Conservation (phyloP, 2,113 vertebrate species). For the Erinaceus europaeus region DNA sequence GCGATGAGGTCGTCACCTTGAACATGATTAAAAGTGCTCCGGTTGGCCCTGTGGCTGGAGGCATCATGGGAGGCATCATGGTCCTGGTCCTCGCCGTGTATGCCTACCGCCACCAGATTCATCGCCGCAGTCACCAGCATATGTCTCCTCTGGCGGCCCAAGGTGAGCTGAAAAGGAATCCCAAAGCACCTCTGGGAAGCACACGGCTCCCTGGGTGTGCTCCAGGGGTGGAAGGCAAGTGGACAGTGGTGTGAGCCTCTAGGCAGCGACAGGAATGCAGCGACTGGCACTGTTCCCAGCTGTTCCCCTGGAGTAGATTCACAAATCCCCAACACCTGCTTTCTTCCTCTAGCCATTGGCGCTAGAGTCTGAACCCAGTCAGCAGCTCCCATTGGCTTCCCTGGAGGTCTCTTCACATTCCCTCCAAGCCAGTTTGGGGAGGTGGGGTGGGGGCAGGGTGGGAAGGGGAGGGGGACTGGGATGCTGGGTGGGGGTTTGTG, state of each 20-base stretch:
- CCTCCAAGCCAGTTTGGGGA: background rate
- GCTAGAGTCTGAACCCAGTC: background rate
- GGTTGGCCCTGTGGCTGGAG: conserved; percentile 95
- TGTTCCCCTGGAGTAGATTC: background rate
- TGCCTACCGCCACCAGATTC: conserved; percentile 97
- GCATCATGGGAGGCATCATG: conserved; percentile 99
- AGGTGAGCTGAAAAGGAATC: conserved; percentile 81
- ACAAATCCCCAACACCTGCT: background rate
- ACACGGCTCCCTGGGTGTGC: background rate
- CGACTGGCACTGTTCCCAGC: too few species aligned
- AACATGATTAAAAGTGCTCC: conserved; percentile 99
- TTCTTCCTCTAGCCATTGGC: background rate
- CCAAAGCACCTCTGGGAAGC: background rate
- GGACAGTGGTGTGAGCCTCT: background rate
- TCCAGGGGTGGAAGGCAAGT: background rate
- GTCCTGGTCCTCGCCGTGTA: conserved; percentile 97
- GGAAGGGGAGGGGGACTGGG: too few species aligned
- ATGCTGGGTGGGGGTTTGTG: background rate
- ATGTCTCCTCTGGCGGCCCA: conserved; percentile 98
- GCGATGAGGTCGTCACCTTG: conserved; percentile 94
- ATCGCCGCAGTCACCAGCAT: conserved; percentile 96
- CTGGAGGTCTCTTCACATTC: background rate
- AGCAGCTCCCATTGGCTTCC: background rate
- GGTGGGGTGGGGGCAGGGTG: too few species aligned
- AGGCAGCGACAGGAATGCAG: too few species aligned